Evolutionary conservation across 2,888 invertebrate genomes (phyloP), one percentile per base, ranked within the genome.

Genomic region (Lagria hirta): DNA sequence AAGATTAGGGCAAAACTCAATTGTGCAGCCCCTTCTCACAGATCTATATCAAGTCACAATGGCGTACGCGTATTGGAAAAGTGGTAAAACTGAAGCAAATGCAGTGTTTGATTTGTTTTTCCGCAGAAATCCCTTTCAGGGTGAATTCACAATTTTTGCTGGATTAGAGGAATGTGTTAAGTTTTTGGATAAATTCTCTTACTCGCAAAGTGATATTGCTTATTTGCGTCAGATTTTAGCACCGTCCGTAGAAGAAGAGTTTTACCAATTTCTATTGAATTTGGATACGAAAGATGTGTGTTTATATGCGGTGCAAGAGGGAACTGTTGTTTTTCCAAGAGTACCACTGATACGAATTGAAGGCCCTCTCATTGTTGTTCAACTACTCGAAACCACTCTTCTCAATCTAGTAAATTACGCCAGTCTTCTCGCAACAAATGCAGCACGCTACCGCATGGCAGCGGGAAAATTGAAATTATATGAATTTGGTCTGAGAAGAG

Each of bases 61-160:
- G 97, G 95, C 96, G 1, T 99, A 99, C 75, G 96, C 96, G 1
- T 98, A 99, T 70, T 99, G 98, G 98, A 96, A 95, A 72, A 87
- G 93, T 24, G 90, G 86, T 6, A 96, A 95, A 75, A 86, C 82
- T 30, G 80, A 88, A 53, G 92, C 95, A 70, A 77, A 78, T 37
- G 93, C 97, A 1, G 93, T 96, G 1, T 99, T 99, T 73, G 98
- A 99, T 75, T 78, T 99, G 44, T 98, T 93, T 75, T 99, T 99
- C 71, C 85, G 98, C 7, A 86, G 86, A 64, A 97, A 94, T 77
- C 96, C 97, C 40, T 98, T 98, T 71, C 84, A 89, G 64, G 98
- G 98, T 33, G 98, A 99, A 75, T 99, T 95, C 63, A 97, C 98
- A 0, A 90, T 99, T 61, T 99, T 98, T 74, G 96, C 96, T 48